Percentiles rank a stretch among this genome's conserved stretches.
phyloP scores from a whole-genome alignment of 2,113 vertebrate genomes.

The Scortum barcoo region DNA sequence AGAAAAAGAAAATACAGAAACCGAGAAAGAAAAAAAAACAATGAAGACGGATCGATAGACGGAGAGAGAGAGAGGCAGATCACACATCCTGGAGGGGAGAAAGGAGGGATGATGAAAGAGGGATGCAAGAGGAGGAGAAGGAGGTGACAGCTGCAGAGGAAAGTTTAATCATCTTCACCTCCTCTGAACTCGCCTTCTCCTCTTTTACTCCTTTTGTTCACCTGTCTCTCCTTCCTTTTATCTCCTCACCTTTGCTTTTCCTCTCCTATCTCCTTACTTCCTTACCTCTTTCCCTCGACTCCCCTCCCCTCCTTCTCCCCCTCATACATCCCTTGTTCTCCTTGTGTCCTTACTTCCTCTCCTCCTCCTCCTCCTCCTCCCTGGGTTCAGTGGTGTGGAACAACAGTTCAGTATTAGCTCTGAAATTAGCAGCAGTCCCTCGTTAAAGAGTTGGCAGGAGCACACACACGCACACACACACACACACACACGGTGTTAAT shows the following conservation, averaged over 20 bases:
- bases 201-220: too few relatives aligned
- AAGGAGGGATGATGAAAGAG: constrained; percentile 63
- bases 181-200: constrained; percentile 8
- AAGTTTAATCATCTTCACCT: constrained; percentile 54
- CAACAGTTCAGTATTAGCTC: constrained; percentile 95
- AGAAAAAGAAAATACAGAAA: not conserved
- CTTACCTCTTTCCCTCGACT: not conserved
- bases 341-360: constrained; percentile 59
- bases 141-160: constrained; percentile 36
- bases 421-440: constrained; percentile 96
- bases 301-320: not conserved
- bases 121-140: constrained; percentile 50
- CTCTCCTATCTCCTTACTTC: not conserved
- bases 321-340: not conserved
- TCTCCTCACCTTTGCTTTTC: too few relatives aligned
- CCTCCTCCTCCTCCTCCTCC: constrained; percentile 77
- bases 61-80: constrained; percentile 3
- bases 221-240: too few relatives aligned
- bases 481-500: constrained; percentile 81
- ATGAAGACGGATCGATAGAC: not conserved
- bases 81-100: constrained; percentile 38
- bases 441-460: constrained; percentile 92
- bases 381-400: constrained; percentile 92
- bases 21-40: not conserved
- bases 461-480: constrained; percentile 33